These are phyloP conservation scores for Stercorarius parasiticus DNA, from an alignment of 2,113 vertebrate species.

Conservation along the genomic window DNA sequence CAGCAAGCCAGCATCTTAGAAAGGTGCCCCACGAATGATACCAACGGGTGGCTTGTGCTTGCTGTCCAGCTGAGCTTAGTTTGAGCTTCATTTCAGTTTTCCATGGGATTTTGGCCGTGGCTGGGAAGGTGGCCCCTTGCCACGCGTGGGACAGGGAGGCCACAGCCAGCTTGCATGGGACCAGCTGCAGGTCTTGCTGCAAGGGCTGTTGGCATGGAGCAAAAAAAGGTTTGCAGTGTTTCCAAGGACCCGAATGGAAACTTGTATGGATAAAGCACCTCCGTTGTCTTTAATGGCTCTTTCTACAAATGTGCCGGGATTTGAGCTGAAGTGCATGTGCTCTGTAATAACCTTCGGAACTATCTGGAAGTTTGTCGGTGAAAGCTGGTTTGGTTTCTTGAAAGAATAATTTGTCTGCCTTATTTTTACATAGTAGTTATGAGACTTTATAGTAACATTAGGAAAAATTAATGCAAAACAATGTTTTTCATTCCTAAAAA, in stretches of 20 bases:
- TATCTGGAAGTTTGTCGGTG: background rate
- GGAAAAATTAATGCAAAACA: background rate
- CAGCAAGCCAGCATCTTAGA: background rate
- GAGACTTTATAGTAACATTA: background rate
- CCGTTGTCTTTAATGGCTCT: background rate
- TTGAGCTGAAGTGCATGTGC: background rate
- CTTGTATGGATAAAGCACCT: background rate
- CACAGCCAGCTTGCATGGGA: accelerated
- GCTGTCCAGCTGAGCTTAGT: accelerated
- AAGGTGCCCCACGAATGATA: background rate
- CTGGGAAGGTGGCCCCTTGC: background rate
- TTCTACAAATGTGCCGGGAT: background rate
- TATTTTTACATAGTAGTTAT: background rate
- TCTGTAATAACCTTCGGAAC: background rate
- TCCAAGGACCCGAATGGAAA: accelerated
- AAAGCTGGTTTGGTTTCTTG: background rate
- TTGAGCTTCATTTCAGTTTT: background rate
- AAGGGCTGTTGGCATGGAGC: accelerated
- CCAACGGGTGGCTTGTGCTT: background rate
- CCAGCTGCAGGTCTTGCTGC: background rate
- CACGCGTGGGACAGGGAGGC: too few relatives aligned
- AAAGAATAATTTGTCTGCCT: background rate
- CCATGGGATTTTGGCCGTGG: background rate
- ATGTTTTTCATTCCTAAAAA: slow-evolving; percentile 29
- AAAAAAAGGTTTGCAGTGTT: background rate